phyloP scores from a whole-genome alignment of 2,797 vertebrate genomes.

The Myotis findleyi region DNA sequence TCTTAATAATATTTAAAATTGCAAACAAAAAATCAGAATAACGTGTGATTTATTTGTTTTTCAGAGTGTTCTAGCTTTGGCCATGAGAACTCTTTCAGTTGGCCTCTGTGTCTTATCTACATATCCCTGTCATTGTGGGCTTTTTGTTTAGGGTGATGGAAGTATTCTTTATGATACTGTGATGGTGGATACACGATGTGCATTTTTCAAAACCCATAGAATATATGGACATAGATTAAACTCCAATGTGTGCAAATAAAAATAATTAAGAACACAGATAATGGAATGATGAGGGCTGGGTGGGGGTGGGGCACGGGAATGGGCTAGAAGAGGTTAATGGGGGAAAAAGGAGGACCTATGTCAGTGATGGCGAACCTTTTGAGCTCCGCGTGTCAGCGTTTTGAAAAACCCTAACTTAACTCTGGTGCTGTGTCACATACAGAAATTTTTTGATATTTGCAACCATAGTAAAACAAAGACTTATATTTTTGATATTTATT shows the following conservation, averaged over 20 bases:
- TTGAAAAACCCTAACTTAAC: too few species aligned
- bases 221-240: neutral
- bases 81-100: neutral
- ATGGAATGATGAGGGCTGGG: too few species aligned
- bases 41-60: neutral
- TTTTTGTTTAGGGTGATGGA: neutral
- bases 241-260: neutral
- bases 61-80: neutral
- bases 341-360: too few species aligned
- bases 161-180: neutral
- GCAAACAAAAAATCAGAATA: neutral
- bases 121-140: neutral
- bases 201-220: conserved; percentile 8
- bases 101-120: neutral
- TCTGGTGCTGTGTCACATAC: too few species aligned
- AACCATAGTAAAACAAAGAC: too few species aligned
- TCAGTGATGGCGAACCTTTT: too few species aligned
- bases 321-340: too few species aligned
- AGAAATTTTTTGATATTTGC: too few species aligned
- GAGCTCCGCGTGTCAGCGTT: too few species aligned
- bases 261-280: neutral
- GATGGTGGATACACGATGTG: neutral
- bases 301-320: too few species aligned
- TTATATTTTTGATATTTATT: too few species aligned
- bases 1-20: neutral